Base-by-base conservation (phyloP, 1,140 invertebrate species). In the Pseudomyrmex concolor region DNA sequence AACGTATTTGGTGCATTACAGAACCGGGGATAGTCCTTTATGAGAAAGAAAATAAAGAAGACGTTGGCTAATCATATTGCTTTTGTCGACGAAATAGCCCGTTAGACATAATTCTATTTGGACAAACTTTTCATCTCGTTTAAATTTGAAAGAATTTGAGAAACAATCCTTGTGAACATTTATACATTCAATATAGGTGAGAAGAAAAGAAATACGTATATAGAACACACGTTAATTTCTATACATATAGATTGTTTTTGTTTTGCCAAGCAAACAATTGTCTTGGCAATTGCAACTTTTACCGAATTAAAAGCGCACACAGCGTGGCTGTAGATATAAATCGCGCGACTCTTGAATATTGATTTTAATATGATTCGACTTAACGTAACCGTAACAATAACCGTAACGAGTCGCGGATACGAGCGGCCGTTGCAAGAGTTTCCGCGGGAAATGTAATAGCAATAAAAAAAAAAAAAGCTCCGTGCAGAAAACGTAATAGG, bases 1-100 rank as follows among this genome's bases (percentile, higher is more conserved):
- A 91, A 88, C 86, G 86, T 71, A 72, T 91, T 92, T 87, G 77
- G 68, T 67, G 74, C 84, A 85, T 87, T 87, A 83, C 55, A 51
- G 55, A 34, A 50, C 48, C 22, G 17, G 60, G 34, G 34, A 34
- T 25, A 70, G 17, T 8, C 48, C n/a, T 80, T 71, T 57, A 78
- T 78, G 3, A 59, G 64, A 51, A n/a, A 19, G n/a, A 9, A 48
- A 80, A 68, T 57, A 80, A 80, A 80, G 66, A 70, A 71, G 22
- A 68, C 62, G 76, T n/a, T n/a, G 66, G 66, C 3, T 50, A 60
- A 80, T 80, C 64, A 59, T 80, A 80, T 59, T 54, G 66, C 22
- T 71, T 60, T 71, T 60, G 64, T 59, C 19, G 25, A 68, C 48
- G 48, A 67, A 77, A 45, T n/a, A 67, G 17, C 17, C 70, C 22